Base-by-base conservation (phyloP, 2,113 vertebrate genomes). In the Cheirogaleus medius region DNA sequence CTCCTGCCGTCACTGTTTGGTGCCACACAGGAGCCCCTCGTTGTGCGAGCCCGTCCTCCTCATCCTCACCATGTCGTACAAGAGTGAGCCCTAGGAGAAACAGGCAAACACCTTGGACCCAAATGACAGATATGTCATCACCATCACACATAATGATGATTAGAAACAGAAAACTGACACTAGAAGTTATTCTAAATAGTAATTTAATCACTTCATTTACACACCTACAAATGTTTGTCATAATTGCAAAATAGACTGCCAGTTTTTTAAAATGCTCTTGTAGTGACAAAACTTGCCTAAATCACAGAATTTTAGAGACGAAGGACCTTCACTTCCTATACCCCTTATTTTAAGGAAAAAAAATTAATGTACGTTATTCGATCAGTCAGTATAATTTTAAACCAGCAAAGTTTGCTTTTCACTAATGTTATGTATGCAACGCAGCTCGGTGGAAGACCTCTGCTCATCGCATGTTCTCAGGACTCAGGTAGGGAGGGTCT, bases 321-420 rank as follows among this genome's bases (percentile, higher is more conserved):
- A 54, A 69, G 25, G 8, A 54, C 4, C 64, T 88, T 94, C 34
- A 66, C 18, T 87, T 94, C 13, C 8, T 89, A 54, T 11, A 74
- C 5, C 0, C 8, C 8, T 81, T 87, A 39, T 56, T 87, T 86
- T 93, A 76, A 14, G 9, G 32, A n/a, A 63, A 71, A 73, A 60
- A 87, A 66, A 8, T 42, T 74, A 52, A n/a, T 25, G 27, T 18
- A 15, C 83, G 34, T 7, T 66, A 83, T 83, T 84, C 42, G 73
- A 84, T 91, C 25, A 42, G 18, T 63, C n/a, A 69, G 37, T 78
- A 73, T 71, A 88, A 84, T 56, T 87, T 91, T 80, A 84, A 92
- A 42, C 34, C 42, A 95, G 21, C 3, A 90, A 44, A 21, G 4
- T 60, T 63, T 69, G 27, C 90, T 87, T 77, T 95, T 83, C 27